Evolutionary conservation across 2,113 vertebrate genomes (phyloP).

Genomic region (Macquaria australasica): DNA sequence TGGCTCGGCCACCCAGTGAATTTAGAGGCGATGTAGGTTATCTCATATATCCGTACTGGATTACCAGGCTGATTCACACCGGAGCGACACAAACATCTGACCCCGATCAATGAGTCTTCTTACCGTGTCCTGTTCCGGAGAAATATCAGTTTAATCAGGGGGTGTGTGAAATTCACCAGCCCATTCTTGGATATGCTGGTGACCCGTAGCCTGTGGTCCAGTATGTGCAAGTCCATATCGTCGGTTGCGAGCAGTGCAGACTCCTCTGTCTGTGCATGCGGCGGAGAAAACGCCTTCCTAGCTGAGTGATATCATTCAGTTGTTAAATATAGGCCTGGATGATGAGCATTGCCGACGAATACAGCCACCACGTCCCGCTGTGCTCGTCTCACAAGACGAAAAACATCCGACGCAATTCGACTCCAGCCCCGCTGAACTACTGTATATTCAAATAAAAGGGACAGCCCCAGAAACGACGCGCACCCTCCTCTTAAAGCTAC

Average conservation of each 20-base stretch:
- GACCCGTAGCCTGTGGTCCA: slow-evolving; percentile 86
- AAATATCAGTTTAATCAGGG: slow-evolving; percentile 87
- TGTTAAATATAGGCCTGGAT: neutral
- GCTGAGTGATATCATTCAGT: slow-evolving; percentile 4
- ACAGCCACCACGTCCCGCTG: slow-evolving; percentile 16
- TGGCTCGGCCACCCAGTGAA: slow-evolving; percentile 29
- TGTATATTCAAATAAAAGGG: slow-evolving; percentile 69
- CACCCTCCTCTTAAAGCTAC: slow-evolving; percentile 80
- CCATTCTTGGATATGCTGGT: slow-evolving; percentile 85
- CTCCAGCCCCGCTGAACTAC: slow-evolving; percentile 46
- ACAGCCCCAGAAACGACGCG: slow-evolving; percentile 55
- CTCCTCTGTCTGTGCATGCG: slow-evolving; percentile 16
- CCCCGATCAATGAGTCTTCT: slow-evolving; percentile 38
- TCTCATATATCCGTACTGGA: slow-evolving; percentile 27
- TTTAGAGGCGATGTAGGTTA: slow-evolving; percentile 13
- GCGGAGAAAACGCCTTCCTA: slow-evolving; percentile 15
- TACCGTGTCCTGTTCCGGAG: slow-evolving; percentile 86
- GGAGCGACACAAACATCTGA: slow-evolving; percentile 4
- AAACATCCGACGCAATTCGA: slow-evolving; percentile 65
- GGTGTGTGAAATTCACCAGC: slow-evolving; percentile 84
- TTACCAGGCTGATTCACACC: slow-evolving; percentile 20
- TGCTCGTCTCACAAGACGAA: slow-evolving; percentile 34
- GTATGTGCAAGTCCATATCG: slow-evolving; percentile 87
- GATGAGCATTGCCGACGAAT: slow-evolving; percentile 6
- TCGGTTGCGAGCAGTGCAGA: slow-evolving; percentile 2